phyloP scores from a whole-genome alignment of 2,888 invertebrate genomes.

The Pammene fasciana region DNA sequence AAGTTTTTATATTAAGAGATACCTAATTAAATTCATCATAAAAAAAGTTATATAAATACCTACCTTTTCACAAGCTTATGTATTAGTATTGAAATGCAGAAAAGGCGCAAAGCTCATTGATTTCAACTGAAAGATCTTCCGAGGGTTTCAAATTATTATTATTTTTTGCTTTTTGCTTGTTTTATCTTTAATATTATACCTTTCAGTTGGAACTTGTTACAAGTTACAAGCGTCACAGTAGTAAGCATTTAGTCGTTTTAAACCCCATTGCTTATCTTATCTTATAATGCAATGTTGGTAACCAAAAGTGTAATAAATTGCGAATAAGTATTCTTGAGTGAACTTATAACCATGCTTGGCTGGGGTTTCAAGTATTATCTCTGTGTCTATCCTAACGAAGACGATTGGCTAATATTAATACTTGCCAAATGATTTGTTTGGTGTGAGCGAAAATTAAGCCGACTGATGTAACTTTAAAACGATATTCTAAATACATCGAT shows the following conservation, averaged over 20 bases:
- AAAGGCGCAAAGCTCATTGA: no score
- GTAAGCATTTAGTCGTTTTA: neutral
- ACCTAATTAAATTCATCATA: no score
- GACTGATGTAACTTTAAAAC: conserved; percentile 4
- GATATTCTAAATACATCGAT: conserved; percentile 25
- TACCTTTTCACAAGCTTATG: no score
- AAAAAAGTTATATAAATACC: no score
- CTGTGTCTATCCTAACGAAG: conserved; percentile 41
- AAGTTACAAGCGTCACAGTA: neutral
- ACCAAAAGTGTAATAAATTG: neutral
- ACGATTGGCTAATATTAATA: conserved; percentile 46
- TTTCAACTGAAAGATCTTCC: no score
- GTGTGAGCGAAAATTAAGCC: conserved; percentile 63
- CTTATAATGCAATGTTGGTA: no score
- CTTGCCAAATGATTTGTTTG: conserved; percentile 70
- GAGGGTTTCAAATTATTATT: no score
- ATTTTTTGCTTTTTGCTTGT: no score
- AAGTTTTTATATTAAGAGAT: neutral
- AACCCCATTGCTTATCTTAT: no score
- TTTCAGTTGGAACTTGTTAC: no score
- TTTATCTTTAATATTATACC: no score
- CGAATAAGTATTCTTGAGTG: conserved; percentile 27
- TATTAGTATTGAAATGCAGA: no score
- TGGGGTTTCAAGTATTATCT: conserved; percentile 49
- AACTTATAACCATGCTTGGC: conserved; percentile 68